Evolutionary conservation across 1,140 invertebrate species (phyloP).

Genomic region (Drosophila chauvacae): DNA sequence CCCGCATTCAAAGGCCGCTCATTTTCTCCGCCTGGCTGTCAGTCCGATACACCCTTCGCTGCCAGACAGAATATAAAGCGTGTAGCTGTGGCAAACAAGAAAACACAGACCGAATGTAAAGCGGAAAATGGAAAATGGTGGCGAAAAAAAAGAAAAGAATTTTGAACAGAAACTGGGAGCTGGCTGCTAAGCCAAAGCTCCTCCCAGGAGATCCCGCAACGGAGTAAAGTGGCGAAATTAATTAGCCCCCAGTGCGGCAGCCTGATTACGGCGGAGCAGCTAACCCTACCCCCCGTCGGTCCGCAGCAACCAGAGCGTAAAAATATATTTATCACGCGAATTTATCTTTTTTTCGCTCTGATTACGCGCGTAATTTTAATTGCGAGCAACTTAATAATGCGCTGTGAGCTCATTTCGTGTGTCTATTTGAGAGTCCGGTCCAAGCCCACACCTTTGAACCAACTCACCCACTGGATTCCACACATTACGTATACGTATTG

Average conservation of each 20-base stretch:
- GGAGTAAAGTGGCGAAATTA: constrained; percentile 82
- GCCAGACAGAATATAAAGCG: constrained; percentile 20
- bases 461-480: neutral
- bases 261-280: constrained; percentile 68
- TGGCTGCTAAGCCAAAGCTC: constrained; percentile 40
- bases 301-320: constrained; percentile 50
- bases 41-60: constrained; percentile 14
- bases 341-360: constrained; percentile 83
- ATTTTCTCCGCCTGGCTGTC: constrained; percentile 1
- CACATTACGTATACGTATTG: constrained; percentile 35
- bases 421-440: neutral
- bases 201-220: constrained; percentile 64
- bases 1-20: neutral
- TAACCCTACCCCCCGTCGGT: constrained; percentile 24
- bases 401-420: constrained; percentile 38
- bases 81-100: constrained; percentile 49
- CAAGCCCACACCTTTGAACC: constrained; percentile 36
- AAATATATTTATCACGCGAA: constrained; percentile 79
- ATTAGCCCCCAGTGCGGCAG: constrained; percentile 81
- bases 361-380: constrained; percentile 83
- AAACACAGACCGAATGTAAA: constrained; percentile 50
- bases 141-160: constrained; percentile 24
- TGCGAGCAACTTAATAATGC: constrained; percentile 79
- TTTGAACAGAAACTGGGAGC: constrained; percentile 39
- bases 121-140: constrained; percentile 22